These are phyloP conservation scores for Fukomys damarensis DNA, from an alignment of 2,113 vertebrate genomes.

Conservation along the genomic window DNA sequence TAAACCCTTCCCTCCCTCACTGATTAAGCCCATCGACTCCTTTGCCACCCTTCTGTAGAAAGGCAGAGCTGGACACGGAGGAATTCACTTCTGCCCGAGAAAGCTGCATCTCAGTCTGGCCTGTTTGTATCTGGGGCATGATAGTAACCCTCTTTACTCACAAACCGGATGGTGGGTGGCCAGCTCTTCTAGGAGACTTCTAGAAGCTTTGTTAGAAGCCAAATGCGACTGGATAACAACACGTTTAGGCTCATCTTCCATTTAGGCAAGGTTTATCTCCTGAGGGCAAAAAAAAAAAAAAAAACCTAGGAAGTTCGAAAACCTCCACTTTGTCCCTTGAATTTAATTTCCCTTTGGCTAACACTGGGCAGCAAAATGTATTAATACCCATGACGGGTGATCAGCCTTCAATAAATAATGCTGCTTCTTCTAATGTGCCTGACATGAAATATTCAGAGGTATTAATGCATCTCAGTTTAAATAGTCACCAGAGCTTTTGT, in stretches of 20 bases:
- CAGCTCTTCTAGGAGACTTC: not conserved
- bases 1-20: not conserved
- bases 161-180: not conserved
- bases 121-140: not conserved
- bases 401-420: constrained; percentile 80
- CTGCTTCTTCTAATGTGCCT: constrained; percentile 78
- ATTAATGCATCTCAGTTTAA: constrained; percentile 82
- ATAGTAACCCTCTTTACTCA: not conserved
- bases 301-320: constrained; percentile 56
- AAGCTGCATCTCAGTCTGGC: not conserved
- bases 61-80: not conserved
- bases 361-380: constrained; percentile 55
- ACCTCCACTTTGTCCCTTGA: constrained; percentile 62
- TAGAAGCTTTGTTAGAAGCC: not conserved
- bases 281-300: not conserved
- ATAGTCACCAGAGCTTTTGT: constrained; percentile 73
- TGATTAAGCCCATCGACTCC: not conserved
- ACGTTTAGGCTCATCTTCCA: not conserved
- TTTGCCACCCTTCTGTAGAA: not conserved
- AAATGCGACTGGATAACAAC: not conserved
- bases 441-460: constrained; percentile 84
- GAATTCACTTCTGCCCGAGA: not conserved
- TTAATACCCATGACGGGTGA: constrained; percentile 67
- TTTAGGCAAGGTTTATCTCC: constrained; percentile 1
- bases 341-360: constrained; percentile 64